phyloP scores from a whole-genome alignment of 2,888 invertebrate species.

The Limnephilus lunatus region DNA sequence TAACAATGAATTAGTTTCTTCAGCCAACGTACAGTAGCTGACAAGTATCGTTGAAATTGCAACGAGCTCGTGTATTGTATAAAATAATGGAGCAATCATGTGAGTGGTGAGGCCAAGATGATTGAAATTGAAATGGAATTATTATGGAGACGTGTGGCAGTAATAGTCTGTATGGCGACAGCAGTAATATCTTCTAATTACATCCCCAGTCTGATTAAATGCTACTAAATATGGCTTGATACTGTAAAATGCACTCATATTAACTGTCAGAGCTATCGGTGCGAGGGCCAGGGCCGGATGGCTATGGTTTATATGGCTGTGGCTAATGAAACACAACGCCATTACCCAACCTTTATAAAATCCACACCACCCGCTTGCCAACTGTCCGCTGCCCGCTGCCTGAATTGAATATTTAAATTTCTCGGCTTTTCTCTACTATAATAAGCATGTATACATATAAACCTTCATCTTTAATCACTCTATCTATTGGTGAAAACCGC shows the following conservation, averaged over 20 bases:
- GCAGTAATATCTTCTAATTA: neutral
- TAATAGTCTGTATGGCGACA: neutral
- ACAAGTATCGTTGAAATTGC: neutral
- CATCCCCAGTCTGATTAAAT: constrained; percentile 2
- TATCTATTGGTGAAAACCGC: too few species aligned
- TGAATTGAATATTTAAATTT: too few species aligned
- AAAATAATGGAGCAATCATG: constrained; percentile 7
- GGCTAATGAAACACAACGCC: too few species aligned
- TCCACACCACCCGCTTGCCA: too few species aligned
- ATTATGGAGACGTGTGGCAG: neutral
- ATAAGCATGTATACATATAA: too few species aligned
- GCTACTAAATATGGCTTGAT: neutral
- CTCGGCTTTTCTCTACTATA: too few species aligned
- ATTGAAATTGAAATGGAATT: constrained; percentile 30
- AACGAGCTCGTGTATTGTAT: neutral
- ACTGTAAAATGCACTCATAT: neutral
- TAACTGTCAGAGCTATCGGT: neutral
- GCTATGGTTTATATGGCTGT: neutral
- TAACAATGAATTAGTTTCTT: neutral
- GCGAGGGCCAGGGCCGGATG: too few species aligned
- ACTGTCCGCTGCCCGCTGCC: too few species aligned
- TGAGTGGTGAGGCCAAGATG: constrained; percentile 2
- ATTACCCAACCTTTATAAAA: too few species aligned
- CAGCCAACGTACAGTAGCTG: neutral
- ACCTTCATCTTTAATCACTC: too few species aligned